These are phyloP conservation scores for Gymnosoma rotundatum DNA, from an alignment of 2,888 invertebrate species.

Conservation along the genomic window DNA sequence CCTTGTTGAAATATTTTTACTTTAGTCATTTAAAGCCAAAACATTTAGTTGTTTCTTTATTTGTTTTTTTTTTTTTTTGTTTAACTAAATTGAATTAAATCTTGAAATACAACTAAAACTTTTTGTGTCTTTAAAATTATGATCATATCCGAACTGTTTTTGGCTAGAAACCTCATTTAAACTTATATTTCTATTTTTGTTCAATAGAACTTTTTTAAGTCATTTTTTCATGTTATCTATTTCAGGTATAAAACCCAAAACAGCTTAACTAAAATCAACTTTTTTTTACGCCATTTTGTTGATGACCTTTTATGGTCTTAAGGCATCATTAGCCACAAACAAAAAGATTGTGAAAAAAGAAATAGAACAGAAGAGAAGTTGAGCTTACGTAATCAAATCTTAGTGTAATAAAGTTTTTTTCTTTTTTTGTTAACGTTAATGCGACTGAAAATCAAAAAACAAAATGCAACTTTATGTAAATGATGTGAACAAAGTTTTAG, in stretches of 20 bases:
- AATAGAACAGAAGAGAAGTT: slow-evolving; percentile 14
- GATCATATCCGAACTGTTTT: neutral
- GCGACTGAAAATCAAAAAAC: slow-evolving; percentile 9
- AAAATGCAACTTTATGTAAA: slow-evolving; percentile 54
- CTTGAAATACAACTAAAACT: neutral
- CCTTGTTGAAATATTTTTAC: neutral
- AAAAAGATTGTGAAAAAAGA: slow-evolving; percentile 18
- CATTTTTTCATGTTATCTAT: no score
- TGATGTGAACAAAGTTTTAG: slow-evolving; percentile 32
- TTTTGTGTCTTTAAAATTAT: slow-evolving; percentile 19
- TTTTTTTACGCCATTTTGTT: slow-evolving; percentile 64
- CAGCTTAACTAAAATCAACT: neutral
- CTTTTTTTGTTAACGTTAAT: slow-evolving; percentile 14
- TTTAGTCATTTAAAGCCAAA: neutral
- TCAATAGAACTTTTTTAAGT: neutral
- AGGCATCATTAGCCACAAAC: slow-evolving; percentile 66
- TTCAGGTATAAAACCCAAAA: no score
- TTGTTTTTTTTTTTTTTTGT: neutral
- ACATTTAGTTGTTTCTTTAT: neutral
- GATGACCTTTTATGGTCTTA: slow-evolving; percentile 68
- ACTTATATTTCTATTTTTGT: neutral
- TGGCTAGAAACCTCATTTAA: slow-evolving; percentile 3
- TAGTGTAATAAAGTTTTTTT: slow-evolving; percentile 27
- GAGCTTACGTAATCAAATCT: slow-evolving; percentile 41
- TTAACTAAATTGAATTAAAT: neutral